Evolutionary conservation across 2,888 invertebrate species (phyloP), one percentile per base, ranked within the genome.

Genomic region (Xestoiulus laeticollis): DNA sequence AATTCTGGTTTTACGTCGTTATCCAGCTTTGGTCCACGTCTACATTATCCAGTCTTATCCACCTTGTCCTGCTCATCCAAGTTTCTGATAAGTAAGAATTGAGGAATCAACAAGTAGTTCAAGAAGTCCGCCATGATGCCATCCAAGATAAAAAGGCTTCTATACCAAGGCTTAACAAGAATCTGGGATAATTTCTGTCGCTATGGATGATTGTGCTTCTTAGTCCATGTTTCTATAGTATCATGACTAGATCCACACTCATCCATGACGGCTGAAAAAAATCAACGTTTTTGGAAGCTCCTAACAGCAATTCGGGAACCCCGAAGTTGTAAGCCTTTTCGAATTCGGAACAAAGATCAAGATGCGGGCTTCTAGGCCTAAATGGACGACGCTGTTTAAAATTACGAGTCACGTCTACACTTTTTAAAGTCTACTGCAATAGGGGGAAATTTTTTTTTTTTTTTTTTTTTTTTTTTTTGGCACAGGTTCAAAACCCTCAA

Each of bases 231-330:
- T 44, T 68, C 85, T 85, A 32, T 8, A 33, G 30, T 59, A 68
- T 89, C 89, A 89, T 89, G 89, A 89, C 89, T 89, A 89, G 89
- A 89, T 89, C 89, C 89, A 89, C 89, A 89, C 89, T 89, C 89
- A 89, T 89, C 89, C 89, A 88, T 82, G 38, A 44, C 84, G 86
- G 33, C 16, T n/a, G 68, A 86, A 83, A 83, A 85, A 78, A 22
- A 26, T 6, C 68, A 1, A 68, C 68, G 68, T 22, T 10, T 2
- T 68, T 22, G 68, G 68, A 10, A 8, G 4, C 38, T 5, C 6
- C 38, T 38, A 5, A 38, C 38, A 22, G 8, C 3, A 68, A 30
- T 68, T 32, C 19, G 32, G 1, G 78, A 6, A 68, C n/a, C 4
- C 59, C 1, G 1, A 82, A 82, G 6, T 48, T 48, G 48, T 43